phyloP scores from a whole-genome alignment of 2,797 vertebrate species.

The Chrysocyon brachyurus region DNA sequence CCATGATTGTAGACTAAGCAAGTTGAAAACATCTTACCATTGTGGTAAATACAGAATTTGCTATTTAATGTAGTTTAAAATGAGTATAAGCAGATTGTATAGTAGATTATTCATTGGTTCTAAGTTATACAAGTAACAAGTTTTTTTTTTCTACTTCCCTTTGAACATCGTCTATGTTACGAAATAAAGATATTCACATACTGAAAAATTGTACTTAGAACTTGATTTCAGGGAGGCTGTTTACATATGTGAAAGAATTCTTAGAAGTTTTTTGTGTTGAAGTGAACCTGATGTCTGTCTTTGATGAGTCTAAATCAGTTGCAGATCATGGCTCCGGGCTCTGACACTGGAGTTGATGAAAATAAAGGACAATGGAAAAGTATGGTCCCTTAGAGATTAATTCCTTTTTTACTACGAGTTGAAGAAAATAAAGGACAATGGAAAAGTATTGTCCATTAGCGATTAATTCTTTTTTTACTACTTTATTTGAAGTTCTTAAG shows the following conservation, averaged over 20 bases:
- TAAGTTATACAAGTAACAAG: background rate
- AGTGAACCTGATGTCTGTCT: background rate
- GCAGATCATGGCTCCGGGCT: background rate
- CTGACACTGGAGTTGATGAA: constrained; percentile 32
- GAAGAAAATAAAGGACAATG: constrained; percentile 46
- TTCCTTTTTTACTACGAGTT: background rate
- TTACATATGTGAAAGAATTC: background rate
- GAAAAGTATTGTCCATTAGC: background rate
- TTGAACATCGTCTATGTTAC: background rate
- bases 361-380: constrained; percentile 24
- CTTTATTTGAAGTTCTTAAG: constrained; percentile 48
- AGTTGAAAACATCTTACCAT: background rate
- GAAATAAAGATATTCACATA: background rate
- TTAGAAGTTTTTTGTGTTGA: background rate
- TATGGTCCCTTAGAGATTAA: background rate
- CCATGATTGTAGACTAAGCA: background rate
- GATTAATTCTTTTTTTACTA: constrained; percentile 1
- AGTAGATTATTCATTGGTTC: background rate
- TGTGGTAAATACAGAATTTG: background rate
- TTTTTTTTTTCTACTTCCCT: background rate
- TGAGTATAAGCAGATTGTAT: background rate
- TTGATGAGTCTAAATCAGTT: constrained; percentile 36
- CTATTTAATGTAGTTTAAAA: background rate
- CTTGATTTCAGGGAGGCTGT: background rate
- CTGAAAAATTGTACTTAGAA: background rate